A percentile compares a stretch with the other conserved stretches of the same genome.
These are phyloP conservation scores for Heterochromis multidens DNA, from an alignment of 2,113 vertebrate species.

Conservation along the genomic window DNA sequence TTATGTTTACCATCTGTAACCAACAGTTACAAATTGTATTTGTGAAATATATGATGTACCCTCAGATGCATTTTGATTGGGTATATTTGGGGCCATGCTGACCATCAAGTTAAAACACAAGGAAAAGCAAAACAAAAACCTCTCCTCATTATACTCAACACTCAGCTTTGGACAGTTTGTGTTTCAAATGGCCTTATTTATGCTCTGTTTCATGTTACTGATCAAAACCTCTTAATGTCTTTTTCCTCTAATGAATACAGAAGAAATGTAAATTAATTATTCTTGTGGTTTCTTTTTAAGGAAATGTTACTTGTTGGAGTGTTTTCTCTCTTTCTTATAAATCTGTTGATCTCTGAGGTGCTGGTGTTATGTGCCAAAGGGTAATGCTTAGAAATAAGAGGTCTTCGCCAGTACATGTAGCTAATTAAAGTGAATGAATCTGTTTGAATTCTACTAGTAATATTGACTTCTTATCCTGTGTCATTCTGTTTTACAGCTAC, in stretches of 20 bases:
- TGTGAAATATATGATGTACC: neutral
- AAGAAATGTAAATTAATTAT: neutral
- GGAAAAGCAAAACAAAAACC: neutral
- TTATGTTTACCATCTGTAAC: neutral
- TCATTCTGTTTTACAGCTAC: neutral
- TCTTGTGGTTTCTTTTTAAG: neutral
- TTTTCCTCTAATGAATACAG: neutral
- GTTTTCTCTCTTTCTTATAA: neutral
- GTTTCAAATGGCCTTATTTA: conserved; percentile 8
- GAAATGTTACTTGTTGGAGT: neutral
- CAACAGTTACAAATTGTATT: neutral
- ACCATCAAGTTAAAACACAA: neutral
- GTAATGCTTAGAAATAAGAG: conserved; percentile 14
- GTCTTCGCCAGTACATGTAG: neutral
- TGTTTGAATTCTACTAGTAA: neutral
- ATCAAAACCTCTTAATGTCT: neutral
- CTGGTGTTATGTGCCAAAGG: conserved; percentile 48
- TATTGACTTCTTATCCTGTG: neutral
- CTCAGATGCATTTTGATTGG: neutral
- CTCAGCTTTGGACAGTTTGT: neutral
- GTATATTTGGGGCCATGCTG: neutral
- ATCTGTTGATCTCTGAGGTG: neutral
- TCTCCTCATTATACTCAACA: neutral
- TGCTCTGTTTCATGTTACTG: neutral
- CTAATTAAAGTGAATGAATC: neutral